Evolutionary conservation across 2,113 vertebrate species (phyloP), one percentile per base, ranked within the genome.

Genomic region (Amphiprion percula): DNA sequence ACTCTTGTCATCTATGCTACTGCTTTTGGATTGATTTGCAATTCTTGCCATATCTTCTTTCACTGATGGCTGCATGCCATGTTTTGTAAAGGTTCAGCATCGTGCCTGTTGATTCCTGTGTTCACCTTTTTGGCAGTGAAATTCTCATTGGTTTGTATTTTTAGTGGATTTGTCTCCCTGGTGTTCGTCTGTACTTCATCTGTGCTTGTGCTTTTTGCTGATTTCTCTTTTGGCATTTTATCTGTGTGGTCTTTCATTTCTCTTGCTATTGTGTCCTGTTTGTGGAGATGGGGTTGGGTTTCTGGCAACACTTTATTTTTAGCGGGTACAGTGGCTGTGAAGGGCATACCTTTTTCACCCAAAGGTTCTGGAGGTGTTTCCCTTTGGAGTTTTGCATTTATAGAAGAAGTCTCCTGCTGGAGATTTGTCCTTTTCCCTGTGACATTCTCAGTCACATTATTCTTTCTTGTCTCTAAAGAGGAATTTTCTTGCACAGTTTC

Each of bases 271-370:
- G 56, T 67, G 30, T 84, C 64, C 2, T 88, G 68, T 47, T 88
- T 84, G 68, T 77, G 17, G 69, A 68, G 63, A 79, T 23, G 41
- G 37, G 64, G 19, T 86, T 88, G 77, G 37, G 80, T 90, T 87
- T 90, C 83, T 83, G 76, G 56, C 23, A 68, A 9, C 11, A 46
- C 15, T 81, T 88, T 85, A 88, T 89, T 92, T 88, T 87, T 86
- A 87, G 79, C 54, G 10, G 39, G 59, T 66, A 62, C 61, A 76
- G 69, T 80, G 50, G 60, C 41, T 21, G 54, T 61, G 2, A 74
- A n/a, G n/a, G 58, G 21, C 2, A 52, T 41, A 62, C 54, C 71
- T 66, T 84, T 82, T 77, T 77, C 83, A 72, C 68, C 46, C 47
- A 70, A 9, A 17, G 53, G 33, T 28, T 87, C 72, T 46, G 66